phyloP scores from a whole-genome alignment of 2,113 vertebrate species.

The Etia nguti region DNA sequence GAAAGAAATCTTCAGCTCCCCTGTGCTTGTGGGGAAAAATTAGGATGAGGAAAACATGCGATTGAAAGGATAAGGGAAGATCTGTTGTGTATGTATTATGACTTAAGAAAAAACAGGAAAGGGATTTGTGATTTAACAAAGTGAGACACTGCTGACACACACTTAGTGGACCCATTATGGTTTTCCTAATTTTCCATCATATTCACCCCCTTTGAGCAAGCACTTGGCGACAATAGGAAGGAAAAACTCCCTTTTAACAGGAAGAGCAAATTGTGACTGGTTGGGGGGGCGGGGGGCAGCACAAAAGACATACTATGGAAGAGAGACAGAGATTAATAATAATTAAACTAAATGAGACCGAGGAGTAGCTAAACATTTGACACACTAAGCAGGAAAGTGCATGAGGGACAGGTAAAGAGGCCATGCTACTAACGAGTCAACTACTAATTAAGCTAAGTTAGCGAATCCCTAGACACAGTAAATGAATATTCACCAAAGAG shows the following conservation, averaged over 20 bases:
- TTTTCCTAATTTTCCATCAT: background rate
- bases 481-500: background rate
- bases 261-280: background rate
- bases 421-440: background rate
- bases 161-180: background rate
- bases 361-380: background rate
- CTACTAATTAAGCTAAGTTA: background rate
- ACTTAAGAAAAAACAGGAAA: background rate
- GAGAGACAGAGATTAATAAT: background rate
- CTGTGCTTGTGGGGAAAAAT: background rate
- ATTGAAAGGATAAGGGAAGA: background rate
- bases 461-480: background rate
- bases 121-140: background rate
- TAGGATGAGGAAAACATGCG: slow-evolving; percentile 16
- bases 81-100: background rate
- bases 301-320: background rate
- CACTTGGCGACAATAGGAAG: background rate
- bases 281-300: background rate
- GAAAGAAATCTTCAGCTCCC: slow-evolving; percentile 33
- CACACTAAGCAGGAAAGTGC: background rate
- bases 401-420: background rate
- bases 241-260: background rate
- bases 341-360: background rate
- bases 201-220: background rate
- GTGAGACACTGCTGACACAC: background rate